Percentiles rank a stretch among this genome's conserved stretches.
These are phyloP conservation scores for Alectoris magna DNA, from an alignment of 2,797 vertebrate genomes.

Conservation along the genomic window DNA sequence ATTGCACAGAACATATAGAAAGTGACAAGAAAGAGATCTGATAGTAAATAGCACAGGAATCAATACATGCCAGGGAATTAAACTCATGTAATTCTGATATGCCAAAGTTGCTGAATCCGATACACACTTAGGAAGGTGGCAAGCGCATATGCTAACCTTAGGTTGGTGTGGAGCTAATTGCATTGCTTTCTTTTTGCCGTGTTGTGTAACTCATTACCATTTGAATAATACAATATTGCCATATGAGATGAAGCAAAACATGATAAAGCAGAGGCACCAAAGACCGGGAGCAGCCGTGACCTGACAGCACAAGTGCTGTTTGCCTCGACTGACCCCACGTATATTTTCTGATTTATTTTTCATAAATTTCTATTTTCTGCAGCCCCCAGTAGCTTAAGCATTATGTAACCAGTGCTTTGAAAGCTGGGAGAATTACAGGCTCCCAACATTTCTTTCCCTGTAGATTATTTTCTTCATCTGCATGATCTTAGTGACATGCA, in stretches of 20 bases:
- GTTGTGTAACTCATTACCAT: background rate
- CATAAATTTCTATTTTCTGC: background rate
- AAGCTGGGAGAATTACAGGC: conserved; percentile 24
- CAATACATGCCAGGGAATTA: background rate
- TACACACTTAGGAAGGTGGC: background rate
- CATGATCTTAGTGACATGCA: conserved; percentile 27
- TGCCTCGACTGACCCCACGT: background rate
- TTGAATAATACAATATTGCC: background rate
- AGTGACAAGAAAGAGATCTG: background rate
- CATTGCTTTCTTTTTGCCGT: background rate
- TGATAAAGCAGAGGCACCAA: background rate
- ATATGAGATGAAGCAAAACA: background rate
- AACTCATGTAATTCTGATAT: background rate
- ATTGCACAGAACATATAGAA: background rate
- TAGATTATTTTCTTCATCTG: conserved; percentile 62
- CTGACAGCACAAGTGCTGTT: background rate
- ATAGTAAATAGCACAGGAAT: background rate
- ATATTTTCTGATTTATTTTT: background rate
- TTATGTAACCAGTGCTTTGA: conserved; percentile 40
- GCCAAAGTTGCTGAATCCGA: background rate
- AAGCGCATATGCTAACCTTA: background rate
- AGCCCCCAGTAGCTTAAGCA: background rate
- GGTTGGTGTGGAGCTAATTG: background rate
- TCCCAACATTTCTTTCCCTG: conserved; percentile 29
- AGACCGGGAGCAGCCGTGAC: background rate